phyloP scores from a whole-genome alignment of 2,797 vertebrate species.

The Erithacus rubecula region DNA sequence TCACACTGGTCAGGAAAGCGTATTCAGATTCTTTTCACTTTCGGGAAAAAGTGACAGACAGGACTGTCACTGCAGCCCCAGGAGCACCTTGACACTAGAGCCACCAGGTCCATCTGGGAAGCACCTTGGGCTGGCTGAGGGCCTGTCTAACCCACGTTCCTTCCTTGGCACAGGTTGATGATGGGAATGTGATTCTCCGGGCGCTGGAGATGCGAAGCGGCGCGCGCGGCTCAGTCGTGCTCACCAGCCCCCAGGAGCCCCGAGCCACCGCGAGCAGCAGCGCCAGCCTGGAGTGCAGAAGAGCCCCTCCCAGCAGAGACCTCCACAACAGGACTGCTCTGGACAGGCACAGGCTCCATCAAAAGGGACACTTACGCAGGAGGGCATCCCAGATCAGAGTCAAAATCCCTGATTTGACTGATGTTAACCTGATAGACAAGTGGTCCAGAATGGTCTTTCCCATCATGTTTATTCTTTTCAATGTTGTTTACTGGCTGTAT shows the following conservation, averaged over 20 bases:
- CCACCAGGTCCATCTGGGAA: neutral
- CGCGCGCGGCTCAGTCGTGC: conserved; percentile 80
- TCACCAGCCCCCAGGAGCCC: conserved; percentile 77
- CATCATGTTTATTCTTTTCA: conserved; percentile 92
- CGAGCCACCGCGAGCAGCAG: conserved; percentile 83
- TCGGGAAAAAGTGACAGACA: neutral
- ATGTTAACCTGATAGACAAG: conserved; percentile 96
- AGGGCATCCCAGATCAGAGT: conserved; percentile 92
- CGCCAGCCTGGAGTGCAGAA: conserved; percentile 90
- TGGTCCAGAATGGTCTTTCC: conserved; percentile 96
- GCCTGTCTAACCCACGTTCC: conserved; percentile 36
- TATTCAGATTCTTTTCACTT: neutral
- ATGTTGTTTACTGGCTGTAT: conserved; percentile 96
- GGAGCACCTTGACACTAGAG: neutral
- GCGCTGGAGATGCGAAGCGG: conserved; percentile 83
- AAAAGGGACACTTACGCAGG: conserved; percentile 85
- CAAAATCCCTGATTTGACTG: conserved; percentile 94
- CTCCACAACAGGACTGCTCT: conserved; percentile 79
- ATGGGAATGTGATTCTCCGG: conserved; percentile 89
- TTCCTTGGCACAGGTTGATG: conserved; percentile 78
- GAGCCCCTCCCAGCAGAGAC: conserved; percentile 84
- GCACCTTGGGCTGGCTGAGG: neutral
- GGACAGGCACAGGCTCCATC: conserved; percentile 81
- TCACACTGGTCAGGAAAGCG: neutral
- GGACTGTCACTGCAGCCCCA: neutral